Evolutionary conservation across 2,113 vertebrate genomes (phyloP), one percentile per base, ranked within the genome.

Genomic region (Clarias magur): DNA sequence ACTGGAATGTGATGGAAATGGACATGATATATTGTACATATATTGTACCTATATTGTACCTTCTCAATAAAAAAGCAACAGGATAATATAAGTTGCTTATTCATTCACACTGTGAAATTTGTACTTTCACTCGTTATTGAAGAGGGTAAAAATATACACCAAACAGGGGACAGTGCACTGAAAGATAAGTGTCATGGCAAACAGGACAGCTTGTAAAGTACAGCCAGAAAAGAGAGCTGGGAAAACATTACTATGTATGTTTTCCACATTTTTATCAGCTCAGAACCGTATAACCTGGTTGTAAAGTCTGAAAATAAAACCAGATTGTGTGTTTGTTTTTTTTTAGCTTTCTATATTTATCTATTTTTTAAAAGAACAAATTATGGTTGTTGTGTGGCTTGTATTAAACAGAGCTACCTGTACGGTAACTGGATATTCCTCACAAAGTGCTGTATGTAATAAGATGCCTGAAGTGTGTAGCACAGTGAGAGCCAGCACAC

Each of bases 401-500:
- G n/a, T 86, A 80, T 72, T 17, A 8, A 59, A n/a, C 27, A 68
- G 60, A 60, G 54, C 19, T 42, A 19, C 34, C 25, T 38, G 54
- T 60, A 48, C 1, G 57, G 63, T 15, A 72, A 86, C 7, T 70
- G 67, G 56, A 86, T 23, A 73, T 42, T 53, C 17, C 34, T 82
- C 42, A 62, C 25, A 63, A 53, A 82, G 76, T n/a, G 59, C 11
- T 81, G 86, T 63, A 73, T 42, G 70, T 82, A 70, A 72, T 30
- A 30, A 63, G 80, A 54, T 63, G 65, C 63, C 54, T 62, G 57
- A 82, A 53, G 67, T 82, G 68, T 53, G 34, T 42, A 89, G 68
- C 59, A 56, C 75, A 27, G 62, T 27, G 38, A 87, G 62, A 48
- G n/a, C 42, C 60, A 80, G 82, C 57, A 80, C 38, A 73, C 56